Conservation (phyloP, 1,140 invertebrate species). For the Belonocnema kinseyi region DNA sequence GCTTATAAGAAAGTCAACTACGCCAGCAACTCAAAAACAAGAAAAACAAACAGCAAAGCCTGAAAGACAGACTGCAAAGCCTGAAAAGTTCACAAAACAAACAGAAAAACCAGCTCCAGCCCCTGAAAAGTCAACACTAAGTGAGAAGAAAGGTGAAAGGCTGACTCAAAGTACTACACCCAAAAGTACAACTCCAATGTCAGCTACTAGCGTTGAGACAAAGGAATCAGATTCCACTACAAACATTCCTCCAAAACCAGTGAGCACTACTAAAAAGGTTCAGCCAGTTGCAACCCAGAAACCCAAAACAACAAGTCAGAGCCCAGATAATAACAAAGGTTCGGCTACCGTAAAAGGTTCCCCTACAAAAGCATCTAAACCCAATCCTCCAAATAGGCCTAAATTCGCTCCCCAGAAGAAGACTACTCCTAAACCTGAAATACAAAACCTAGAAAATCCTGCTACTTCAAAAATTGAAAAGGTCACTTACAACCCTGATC, state of each 20-base stretch:
- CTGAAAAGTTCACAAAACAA: slow-evolving; percentile 44
- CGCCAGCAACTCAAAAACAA: slow-evolving; percentile 44
- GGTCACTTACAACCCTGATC: slow-evolving; percentile 67
- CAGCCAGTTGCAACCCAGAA: slow-evolving; percentile 46
- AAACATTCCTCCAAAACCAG: slow-evolving; percentile 25
- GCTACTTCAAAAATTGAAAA: slow-evolving; percentile 70
- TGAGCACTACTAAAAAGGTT: slow-evolving; percentile 53
- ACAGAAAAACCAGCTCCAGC: slow-evolving; percentile 47
- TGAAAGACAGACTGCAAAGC: slow-evolving; percentile 38
- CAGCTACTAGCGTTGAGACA: slow-evolving; percentile 22
- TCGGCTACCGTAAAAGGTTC: slow-evolving; percentile 37
- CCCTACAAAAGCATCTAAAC: slow-evolving; percentile 4
- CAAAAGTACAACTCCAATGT: slow-evolving; percentile 35
- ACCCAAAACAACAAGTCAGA: slow-evolving; percentile 44
- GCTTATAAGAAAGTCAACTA: slow-evolving; percentile 56
- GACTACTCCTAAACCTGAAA: slow-evolving; percentile 49
- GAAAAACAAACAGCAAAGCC: slow-evolving; percentile 21
- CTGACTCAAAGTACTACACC: slow-evolving; percentile 53
- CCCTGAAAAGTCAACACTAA: slow-evolving; percentile 36
- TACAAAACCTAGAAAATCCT: slow-evolving; percentile 41
- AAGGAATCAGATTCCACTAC: slow-evolving; percentile 19
- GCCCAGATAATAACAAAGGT: slow-evolving; percentile 42
- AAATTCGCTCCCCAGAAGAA: slow-evolving; percentile 41
- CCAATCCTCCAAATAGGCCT: slow-evolving; percentile 35
- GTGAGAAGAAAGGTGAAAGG: slow-evolving; percentile 57